Conservation (phyloP, 2,888 invertebrate species). For the Tetranychus piercei region DNA sequence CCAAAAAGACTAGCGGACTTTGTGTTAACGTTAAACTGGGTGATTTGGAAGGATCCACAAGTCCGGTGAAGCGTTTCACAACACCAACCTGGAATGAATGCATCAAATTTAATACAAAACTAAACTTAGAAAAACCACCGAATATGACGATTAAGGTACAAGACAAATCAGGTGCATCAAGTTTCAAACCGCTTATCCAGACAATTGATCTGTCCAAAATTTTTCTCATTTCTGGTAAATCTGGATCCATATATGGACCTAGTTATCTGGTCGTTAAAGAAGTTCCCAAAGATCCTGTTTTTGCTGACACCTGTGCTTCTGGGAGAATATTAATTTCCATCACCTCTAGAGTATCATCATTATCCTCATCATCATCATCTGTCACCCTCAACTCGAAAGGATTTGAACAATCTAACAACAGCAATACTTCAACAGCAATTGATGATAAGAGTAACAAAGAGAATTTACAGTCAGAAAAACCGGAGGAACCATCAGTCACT, state of each 20-base stretch:
- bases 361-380: no score
- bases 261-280: background rate
- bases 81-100: background rate
- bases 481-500: background rate
- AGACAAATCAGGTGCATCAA: background rate
- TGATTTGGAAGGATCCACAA: background rate
- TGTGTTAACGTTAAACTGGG: background rate
- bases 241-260: background rate
- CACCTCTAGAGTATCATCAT: background rate
- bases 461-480: background rate
- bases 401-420: no score
- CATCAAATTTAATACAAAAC: background rate
- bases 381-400: no score
- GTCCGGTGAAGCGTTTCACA: background rate
- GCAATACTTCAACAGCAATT: no score
- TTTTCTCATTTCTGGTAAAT: background rate
- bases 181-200: background rate
- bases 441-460: background rate
- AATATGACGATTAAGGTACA: background rate
- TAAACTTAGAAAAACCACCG: background rate
- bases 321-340: background rate
- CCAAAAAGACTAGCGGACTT: background rate
- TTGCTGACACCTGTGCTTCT: background rate
- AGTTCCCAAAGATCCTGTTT: background rate
- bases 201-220: background rate